Percentiles rank a stretch among this genome's conserved stretches.
phyloP scores from a whole-genome alignment of 2,888 invertebrate genomes.

The Drosophila cognata region DNA sequence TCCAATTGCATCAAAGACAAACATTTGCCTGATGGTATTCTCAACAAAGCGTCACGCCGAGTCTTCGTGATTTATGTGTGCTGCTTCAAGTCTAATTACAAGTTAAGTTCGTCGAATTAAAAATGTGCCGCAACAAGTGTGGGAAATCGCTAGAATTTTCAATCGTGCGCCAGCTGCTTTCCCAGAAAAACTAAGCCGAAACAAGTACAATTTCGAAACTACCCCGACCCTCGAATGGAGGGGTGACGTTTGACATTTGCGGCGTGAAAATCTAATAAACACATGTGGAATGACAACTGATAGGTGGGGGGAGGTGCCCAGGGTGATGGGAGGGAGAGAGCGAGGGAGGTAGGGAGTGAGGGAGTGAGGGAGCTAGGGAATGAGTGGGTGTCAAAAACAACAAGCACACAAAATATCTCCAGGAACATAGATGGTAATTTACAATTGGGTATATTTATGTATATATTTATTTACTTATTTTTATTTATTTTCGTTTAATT shows the following conservation, averaged over 20 bases:
- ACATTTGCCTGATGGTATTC: slow-evolving; percentile 49
- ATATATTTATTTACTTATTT: background rate
- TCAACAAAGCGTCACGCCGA: slow-evolving; percentile 55
- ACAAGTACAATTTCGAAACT: slow-evolving; percentile 27
- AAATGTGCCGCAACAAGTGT: slow-evolving; percentile 72
- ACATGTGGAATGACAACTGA: slow-evolving; percentile 64
- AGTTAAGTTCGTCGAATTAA: slow-evolving; percentile 73
- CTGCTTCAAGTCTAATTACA: slow-evolving; percentile 73
- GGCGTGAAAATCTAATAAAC: slow-evolving; percentile 57
- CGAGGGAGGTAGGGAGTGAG: background rate
- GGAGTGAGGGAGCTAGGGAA: background rate
- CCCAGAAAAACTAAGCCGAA: slow-evolving; percentile 56
- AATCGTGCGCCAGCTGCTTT: slow-evolving; percentile 64
- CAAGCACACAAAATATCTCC: background rate
- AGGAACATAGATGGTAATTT: background rate
- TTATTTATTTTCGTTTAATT: background rate
- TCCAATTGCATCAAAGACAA: slow-evolving; percentile 68
- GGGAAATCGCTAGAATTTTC: slow-evolving; percentile 57
- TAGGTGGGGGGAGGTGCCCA: background rate
- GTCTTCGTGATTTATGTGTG: slow-evolving; percentile 62
- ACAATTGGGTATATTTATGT: no score
- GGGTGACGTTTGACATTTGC: slow-evolving; percentile 55
- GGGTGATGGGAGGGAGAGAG: background rate
- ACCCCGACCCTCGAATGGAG: background rate
- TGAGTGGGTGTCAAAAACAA: slow-evolving; percentile 12